Evolutionary conservation across 2,797 vertebrate genomes (phyloP).

Genomic region (Synaphobranchus kaupii): DNA sequence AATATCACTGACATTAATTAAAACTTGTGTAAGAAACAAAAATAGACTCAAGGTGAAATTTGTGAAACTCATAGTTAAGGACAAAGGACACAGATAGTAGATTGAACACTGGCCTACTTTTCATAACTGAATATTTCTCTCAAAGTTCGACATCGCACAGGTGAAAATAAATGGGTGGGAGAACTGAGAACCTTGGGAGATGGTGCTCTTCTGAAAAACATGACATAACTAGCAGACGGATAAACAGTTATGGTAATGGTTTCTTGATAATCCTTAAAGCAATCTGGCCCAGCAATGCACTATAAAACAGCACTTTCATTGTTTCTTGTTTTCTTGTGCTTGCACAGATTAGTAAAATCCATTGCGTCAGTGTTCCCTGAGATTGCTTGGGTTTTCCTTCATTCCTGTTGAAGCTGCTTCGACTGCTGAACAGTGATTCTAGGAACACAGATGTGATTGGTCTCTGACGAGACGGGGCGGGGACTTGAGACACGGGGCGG

Average conservation of each 20-base stretch:
- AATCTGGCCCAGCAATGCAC: constrained; percentile 68
- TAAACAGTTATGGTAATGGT: background rate
- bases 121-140: background rate
- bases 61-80: background rate
- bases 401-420: background rate
- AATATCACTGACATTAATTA: background rate
- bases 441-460: background rate
- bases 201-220: background rate
- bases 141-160: background rate
- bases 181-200: background rate
- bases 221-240: constrained; percentile 7
- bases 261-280: constrained; percentile 70
- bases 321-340: constrained; percentile 73
- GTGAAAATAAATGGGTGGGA: background rate
- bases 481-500: constrained; percentile 49
- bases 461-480: constrained; percentile 17
- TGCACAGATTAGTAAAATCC: constrained; percentile 70
- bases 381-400: constrained; percentile 14
- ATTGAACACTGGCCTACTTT: background rate
- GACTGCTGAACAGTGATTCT: background rate
- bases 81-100: background rate
- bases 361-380: constrained; percentile 47
- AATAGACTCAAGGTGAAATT: background rate
- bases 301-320: constrained; percentile 72
- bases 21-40: background rate